These are phyloP conservation scores for Lepidocyrtoides sp. DNA, from an alignment of 2,888 invertebrate genomes.

Conservation along the genomic window DNA sequence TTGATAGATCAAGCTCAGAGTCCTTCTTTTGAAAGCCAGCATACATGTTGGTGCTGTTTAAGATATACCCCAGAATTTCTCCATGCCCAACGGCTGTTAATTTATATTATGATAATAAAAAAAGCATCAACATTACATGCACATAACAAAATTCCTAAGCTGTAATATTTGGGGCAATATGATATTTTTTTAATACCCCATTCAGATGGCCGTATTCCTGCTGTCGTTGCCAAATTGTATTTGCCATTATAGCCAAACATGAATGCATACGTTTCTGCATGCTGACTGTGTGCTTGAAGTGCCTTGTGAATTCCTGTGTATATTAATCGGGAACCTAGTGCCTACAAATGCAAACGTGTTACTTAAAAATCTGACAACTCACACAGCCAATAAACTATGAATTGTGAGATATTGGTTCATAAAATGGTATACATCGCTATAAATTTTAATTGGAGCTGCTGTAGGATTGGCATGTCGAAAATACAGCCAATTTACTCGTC, in stretches of 20 bases:
- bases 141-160: background rate
- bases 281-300: conserved; percentile 82
- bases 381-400: too few species aligned
- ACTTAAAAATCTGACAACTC: too few species aligned
- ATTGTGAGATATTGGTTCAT: too few species aligned
- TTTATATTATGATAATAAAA: background rate
- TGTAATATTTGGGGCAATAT: background rate
- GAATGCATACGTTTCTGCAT: conserved; percentile 84
- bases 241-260: conserved; percentile 82
- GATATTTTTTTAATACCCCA: conserved; percentile 79
- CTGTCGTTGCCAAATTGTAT: conserved; percentile 83
- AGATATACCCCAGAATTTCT: conserved; percentile 80
- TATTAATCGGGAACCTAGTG: conserved; percentile 77
- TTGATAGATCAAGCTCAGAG: conserved; percentile 72
- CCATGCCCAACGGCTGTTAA: conserved; percentile 76
- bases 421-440: conserved; percentile 75
- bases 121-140: background rate
- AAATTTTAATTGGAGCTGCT: conserved; percentile 69
- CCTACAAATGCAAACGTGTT: conserved; percentile 49
- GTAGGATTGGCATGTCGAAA: conserved; percentile 67
- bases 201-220: conserved; percentile 80
- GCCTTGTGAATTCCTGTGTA: conserved; percentile 81
- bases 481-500: conserved; percentile 81
- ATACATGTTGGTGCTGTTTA: conserved; percentile 79
- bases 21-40: conserved; percentile 77